Evolutionary conservation across 2,888 invertebrate genomes (phyloP).

Genomic region (Acronicta alni): DNA sequence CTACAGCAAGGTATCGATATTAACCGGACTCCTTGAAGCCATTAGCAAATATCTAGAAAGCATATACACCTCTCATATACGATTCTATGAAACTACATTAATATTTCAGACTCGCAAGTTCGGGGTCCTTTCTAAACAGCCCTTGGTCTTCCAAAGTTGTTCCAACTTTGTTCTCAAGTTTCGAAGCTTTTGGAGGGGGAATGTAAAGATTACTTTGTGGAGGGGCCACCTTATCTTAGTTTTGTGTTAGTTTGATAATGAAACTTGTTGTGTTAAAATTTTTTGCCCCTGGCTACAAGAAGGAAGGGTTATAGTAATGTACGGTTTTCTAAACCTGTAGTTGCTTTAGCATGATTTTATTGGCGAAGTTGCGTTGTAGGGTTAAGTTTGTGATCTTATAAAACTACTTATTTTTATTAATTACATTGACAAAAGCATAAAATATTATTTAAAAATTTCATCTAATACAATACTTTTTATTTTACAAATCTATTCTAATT

Average conservation of each 20-base stretch:
- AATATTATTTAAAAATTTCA: no score
- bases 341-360: neutral
- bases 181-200: constrained; percentile 76
- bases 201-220: constrained; percentile 84
- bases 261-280: constrained; percentile 60
- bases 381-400: neutral
- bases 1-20: constrained; percentile 53
- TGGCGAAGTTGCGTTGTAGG: neutral
- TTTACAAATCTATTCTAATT: no score
- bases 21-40: constrained; percentile 55
- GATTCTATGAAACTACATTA: constrained; percentile 88
- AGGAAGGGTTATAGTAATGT: constrained; percentile 1
- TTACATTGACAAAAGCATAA: no score
- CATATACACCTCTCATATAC: constrained; percentile 81
- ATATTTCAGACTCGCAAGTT: constrained; percentile 85
- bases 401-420: no score
- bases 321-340: neutral
- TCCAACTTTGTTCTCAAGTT: constrained; percentile 84
- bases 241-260: constrained; percentile 78
- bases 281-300: constrained; percentile 24
- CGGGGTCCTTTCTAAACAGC: constrained; percentile 89
- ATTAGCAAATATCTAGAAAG: constrained; percentile 77
- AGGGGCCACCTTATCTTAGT: constrained; percentile 81
- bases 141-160: constrained; percentile 89
- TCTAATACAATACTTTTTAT: no score